These are phyloP conservation scores for Drosophila emarginata DNA, from an alignment of 2,888 invertebrate genomes.

Conservation along the genomic window DNA sequence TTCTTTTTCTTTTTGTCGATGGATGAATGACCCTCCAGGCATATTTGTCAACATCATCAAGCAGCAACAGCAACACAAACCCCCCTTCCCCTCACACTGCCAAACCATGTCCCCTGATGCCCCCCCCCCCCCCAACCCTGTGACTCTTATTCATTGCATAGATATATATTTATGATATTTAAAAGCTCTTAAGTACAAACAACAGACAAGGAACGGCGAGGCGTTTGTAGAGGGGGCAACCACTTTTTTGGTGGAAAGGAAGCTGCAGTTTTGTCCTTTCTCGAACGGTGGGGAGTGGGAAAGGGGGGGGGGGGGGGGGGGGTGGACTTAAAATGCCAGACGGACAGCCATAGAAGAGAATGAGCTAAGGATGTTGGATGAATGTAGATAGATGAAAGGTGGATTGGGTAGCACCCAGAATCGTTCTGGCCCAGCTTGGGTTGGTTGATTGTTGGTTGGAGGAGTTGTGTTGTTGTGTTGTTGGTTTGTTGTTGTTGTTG, in stretches of 20 bases:
- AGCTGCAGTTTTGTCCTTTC: slow-evolving; percentile 62
- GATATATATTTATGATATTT: slow-evolving; percentile 79
- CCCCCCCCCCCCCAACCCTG: slow-evolving; percentile 20
- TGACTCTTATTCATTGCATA: slow-evolving; percentile 48
- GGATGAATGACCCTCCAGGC: slow-evolving; percentile 70
- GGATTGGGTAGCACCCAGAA: too few relatives aligned
- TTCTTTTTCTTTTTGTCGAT: slow-evolving; percentile 2
- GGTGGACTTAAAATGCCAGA: slow-evolving; percentile 69
- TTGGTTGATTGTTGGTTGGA: too few relatives aligned
- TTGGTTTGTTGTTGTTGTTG: too few relatives aligned
- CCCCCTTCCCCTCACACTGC: neutral
- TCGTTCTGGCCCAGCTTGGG: neutral
- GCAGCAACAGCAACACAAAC: slow-evolving; percentile 29
- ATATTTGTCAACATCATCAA: slow-evolving; percentile 80
- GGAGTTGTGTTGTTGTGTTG: slow-evolving; percentile 26
- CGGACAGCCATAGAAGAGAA: slow-evolving; percentile 22
- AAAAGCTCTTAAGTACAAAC: slow-evolving; percentile 79
- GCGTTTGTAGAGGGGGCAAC: slow-evolving; percentile 3
- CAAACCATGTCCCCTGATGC: neutral
- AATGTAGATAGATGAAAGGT: neutral
- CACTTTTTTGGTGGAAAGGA: slow-evolving; percentile 31
- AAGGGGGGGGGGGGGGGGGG: slow-evolving; percentile 25
- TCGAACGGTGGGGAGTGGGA: neutral
- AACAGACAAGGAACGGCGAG: slow-evolving; percentile 67
- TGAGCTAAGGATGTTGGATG: neutral